Conservation (phyloP, 2,113 vertebrate genomes). For the Neotoma lepida region DNA sequence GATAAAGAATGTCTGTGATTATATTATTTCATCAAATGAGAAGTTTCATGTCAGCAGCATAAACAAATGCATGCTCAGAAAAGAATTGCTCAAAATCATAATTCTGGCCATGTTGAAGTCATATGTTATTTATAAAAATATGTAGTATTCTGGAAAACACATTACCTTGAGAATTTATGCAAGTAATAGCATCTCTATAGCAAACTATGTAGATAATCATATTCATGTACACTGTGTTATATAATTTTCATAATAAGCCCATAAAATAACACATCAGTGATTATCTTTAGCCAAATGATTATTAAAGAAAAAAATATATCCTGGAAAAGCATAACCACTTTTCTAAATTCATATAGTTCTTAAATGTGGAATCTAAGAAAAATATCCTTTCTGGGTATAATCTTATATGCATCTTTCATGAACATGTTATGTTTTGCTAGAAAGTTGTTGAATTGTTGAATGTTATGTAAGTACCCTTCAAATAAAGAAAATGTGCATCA, state of each 20-base stretch:
- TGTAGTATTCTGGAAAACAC: neutral
- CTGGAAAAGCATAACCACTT: neutral
- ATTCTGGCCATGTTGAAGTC: neutral
- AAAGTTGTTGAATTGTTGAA: neutral
- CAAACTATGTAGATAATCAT: neutral
- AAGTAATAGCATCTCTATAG: neutral
- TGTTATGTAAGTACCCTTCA: neutral
- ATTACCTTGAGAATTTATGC: neutral
- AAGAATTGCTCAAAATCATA: constrained; percentile 10
- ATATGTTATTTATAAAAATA: neutral
- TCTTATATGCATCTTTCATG: neutral
- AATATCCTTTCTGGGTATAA: neutral
- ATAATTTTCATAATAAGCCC: neutral
- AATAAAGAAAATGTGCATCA: neutral
- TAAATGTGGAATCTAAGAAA: neutral
- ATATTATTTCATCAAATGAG: neutral
- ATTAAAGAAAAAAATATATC: neutral
- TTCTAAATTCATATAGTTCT: neutral
- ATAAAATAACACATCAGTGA: neutral
- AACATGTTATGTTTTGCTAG: neutral
- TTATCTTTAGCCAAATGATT: neutral
- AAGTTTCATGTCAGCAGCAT: neutral
- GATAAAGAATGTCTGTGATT: neutral
- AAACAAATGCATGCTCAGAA: neutral
- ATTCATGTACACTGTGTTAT: neutral